Evolutionary conservation across 2,888 invertebrate species (phyloP), one percentile per base, ranked within the genome.

Genomic region (Drepanosiphum platanoidis): DNA sequence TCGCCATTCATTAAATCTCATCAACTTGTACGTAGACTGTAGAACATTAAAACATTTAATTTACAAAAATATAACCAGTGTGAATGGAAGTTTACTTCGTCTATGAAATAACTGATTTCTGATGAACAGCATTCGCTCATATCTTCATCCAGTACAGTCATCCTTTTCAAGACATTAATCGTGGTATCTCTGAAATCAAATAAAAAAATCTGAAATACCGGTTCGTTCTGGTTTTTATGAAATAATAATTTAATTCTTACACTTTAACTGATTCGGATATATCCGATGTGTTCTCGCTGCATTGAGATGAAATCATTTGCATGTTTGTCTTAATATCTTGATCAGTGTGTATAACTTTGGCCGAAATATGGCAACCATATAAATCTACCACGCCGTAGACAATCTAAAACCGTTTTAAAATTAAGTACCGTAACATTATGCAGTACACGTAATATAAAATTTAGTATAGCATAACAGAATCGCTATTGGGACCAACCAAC

Each of bases 331-430:
- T 84, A 39, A 30, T 11, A 77, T 84, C 84, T 52, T 68, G 75
- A 70, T 84, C 84, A 11, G 66, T 68, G n/a, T 77, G 75, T 52
- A 84, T 84, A n/a, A 84, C 84, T 84, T 84, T 84, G 11, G 39
- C 84, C 68, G 84, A 84, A 58, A 70, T 84, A 46, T 82, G 86
- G 70, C 93, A 92, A 0, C 97, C 97, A 89, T 97, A 97, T 79
- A 98, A 91, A 91, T 98, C 97, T 72, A 98, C 94, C n/a, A 98
- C 97, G 3, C 97, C 97, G 91, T 95, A 97, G 86, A 97, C 93
- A 90, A 94, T 95, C 68, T 92, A 91, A 61, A 32, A 61, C 5
- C 30, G 72, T 42, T 2, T 42, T n/a, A n/a, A n/a, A n/a, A n/a
- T n/a, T n/a, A n/a, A n/a, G n/a, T n/a, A n/a, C n/a, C n/a, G n/a